A percentile compares a stretch with the other conserved stretches of the same genome.
Conservation (phyloP, 2,113 vertebrate genomes). For the Catharus fuscescens region DNA sequence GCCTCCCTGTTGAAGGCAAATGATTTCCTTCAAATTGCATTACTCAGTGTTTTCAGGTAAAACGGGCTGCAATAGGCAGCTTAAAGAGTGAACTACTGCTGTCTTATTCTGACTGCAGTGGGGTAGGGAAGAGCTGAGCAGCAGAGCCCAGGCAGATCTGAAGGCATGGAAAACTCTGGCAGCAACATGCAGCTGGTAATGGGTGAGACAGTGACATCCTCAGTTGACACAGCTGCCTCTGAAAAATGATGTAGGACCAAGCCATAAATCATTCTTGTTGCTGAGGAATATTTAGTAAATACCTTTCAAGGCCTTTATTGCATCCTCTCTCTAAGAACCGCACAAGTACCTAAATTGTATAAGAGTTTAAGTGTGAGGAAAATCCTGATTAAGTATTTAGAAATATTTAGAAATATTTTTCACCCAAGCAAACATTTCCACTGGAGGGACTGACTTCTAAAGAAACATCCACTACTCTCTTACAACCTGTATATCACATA, state of each 20-base stretch:
- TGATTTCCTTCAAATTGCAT: background rate
- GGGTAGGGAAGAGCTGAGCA: background rate
- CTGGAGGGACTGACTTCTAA: background rate
- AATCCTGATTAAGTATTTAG: background rate
- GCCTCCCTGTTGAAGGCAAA: background rate
- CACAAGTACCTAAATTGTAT: background rate
- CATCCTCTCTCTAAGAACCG: background rate
- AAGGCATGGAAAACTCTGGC: background rate
- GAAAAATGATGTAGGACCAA: background rate
- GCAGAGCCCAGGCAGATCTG: background rate
- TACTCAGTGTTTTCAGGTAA: background rate
- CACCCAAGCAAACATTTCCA: background rate
- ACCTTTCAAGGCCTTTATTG: background rate
- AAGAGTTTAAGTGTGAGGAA: background rate
- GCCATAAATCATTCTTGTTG: background rate
- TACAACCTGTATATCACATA: background rate
- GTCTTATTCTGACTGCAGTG: background rate
- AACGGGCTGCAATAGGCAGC: background rate
- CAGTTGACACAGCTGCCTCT: background rate
- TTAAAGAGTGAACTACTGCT: background rate
- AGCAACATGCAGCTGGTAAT: background rate
- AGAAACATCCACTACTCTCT: background rate
- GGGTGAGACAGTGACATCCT: background rate
- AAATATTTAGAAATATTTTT: background rate
- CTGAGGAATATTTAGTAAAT: constrained; percentile 8